Base-by-base conservation (phyloP, 2,888 invertebrate genomes). In the Hypolimnas misippus region DNA sequence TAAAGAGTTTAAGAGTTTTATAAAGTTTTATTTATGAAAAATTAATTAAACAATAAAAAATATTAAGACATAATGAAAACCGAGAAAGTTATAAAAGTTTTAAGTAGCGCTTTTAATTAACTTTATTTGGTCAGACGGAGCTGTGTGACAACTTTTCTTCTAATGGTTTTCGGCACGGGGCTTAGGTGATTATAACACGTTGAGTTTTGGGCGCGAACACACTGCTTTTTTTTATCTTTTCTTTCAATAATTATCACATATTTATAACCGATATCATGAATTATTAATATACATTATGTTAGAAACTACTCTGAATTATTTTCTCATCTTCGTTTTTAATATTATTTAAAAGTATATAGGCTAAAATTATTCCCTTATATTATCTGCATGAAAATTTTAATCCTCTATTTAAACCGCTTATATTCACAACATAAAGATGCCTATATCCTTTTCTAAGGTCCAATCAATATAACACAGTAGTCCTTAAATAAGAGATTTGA, bases 71-170 rank as follows among this genome's bases (percentile, higher is more conserved):
- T 25, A 25, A 25, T 25, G n/a, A 40, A 40, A 40, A 40, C 7
- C 25, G 2, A 5, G 25, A 25, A 25, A 25, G 40, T 38, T n/a
- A 38, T n/a, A 25, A 38, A 14, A 38, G 38, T 40, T 40, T 40
- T 40, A 40, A 40, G 16, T 40, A 14, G 14, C 6, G 40, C 40
- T 38, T 38, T 14, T 16, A 40, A 40, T 16, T 40, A 40, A 40
- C 40, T 40, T 35, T 35, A n/a, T 35, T 40, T 14, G 40, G 40
- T 40, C 14, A 40, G 25, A 14, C 40, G 40, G 40, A 38, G 40
- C 5, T 40, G 40, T 40, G 40, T 40, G 40, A 40, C 40, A 6
- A 14, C 16, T n/a, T 14, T 6, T 40, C 40, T 40, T 1, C 14
- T 14, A 16, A 40, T 40, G 6, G 16, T 7, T 40, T 14, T 40